Evolutionary conservation across 2,888 invertebrate species (phyloP), one percentile per base, ranked within the genome.

Genomic region (Noctua comes): DNA sequence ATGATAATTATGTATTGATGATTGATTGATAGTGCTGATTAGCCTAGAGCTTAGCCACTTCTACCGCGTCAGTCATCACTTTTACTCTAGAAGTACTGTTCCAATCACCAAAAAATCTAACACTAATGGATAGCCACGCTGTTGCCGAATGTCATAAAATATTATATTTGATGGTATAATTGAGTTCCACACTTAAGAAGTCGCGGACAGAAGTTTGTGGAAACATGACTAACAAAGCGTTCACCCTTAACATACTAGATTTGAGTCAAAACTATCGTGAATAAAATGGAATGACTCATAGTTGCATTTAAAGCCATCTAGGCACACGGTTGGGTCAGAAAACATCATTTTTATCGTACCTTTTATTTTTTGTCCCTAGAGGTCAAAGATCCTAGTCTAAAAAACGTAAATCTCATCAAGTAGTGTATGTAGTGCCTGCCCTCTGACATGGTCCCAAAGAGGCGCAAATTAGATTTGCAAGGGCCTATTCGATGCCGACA

Each of bases 391-490:
- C 59, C 68, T 66, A 66, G 11, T 62, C 21, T 59, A 59, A 24
- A 73, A 66, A 36, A 36, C 36, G 36, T 36, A 36, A 36, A 73
- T 66, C 77, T 76, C 59, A 48, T 77, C 36, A 77, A 77, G 73
- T 85, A 78, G 76, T 82, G 54, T 78, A 77, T 82, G 54, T 78
- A 77, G 70, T 79, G 73, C 79, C 78, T 79, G 76, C 83, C 80
- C 83, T 87, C 84, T 85, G 84, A 82, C 80, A 84, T 76, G 75
- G 73, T 57, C 86, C 88, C 88, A 90, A 87, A 91, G 90, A 94
- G 93, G 94, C 88, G 92, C 91, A 95, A 95, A 96, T 96, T 96
- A 94, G 93, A 96, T 96, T 95, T 88, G 88, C 92, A 90, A 93
- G 93, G 95, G 94, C 90, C 93, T 91, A 92, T 93, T 94, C 93